Conservation (phyloP, 1,140 invertebrate species). For the Megathymus violae region DNA sequence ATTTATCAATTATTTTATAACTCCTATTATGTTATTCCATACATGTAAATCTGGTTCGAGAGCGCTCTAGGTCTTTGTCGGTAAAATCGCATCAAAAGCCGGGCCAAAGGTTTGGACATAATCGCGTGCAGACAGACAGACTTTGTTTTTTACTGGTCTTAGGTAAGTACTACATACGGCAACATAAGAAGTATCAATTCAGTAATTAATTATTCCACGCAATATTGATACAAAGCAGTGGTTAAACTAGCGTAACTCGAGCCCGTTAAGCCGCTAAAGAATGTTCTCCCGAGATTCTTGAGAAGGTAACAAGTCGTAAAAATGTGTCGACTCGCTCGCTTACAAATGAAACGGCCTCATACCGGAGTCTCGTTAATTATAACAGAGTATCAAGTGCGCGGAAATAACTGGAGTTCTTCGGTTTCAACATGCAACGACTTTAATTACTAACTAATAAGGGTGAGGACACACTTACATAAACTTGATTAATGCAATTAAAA, state of each 20-base stretch:
- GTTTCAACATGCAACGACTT: conserved; percentile 11
- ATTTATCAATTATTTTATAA: no score
- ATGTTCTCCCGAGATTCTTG: conserved; percentile 29
- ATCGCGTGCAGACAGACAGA: no score
- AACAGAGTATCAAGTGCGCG: conserved; percentile 34
- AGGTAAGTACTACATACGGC: neutral
- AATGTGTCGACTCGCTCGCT: conserved; percentile 32
- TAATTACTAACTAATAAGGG: conserved; percentile 11
- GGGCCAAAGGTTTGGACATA: no score
- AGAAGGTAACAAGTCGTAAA: conserved; percentile 35
- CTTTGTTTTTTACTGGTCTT: no score
- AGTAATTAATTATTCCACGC: conserved; percentile 26
- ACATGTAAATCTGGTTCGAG: no score
- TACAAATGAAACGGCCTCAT: conserved; percentile 32
- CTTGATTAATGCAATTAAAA: neutral
- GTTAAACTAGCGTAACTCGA: conserved; percentile 7
- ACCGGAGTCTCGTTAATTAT: conserved; percentile 29
- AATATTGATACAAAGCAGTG: conserved; percentile 2
- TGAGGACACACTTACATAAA: conserved; percentile 5
- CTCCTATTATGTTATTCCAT: no score
- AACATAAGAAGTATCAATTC: no score
- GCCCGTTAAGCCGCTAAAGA: conserved; percentile 25
- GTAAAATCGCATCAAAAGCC: no score
- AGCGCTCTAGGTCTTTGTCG: no score
- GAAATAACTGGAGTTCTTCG: conserved; percentile 22